These are phyloP conservation scores for Gonioctena quinquepunctata DNA, from an alignment of 1,140 invertebrate genomes.

Conservation along the genomic window DNA sequence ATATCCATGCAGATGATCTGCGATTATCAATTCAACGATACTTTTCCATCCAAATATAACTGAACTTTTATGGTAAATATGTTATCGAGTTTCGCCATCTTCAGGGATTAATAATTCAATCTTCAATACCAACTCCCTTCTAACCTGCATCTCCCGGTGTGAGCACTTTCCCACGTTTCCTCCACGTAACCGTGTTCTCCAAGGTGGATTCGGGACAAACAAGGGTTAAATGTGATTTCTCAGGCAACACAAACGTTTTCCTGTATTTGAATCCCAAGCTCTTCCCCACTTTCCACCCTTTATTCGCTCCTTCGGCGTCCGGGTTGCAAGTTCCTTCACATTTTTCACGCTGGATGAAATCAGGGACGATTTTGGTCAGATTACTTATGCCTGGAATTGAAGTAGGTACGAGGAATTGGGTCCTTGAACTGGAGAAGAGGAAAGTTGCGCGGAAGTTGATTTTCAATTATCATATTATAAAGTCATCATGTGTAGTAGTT, in stretches of 20 bases:
- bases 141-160: slow-evolving; percentile 54
- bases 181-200: slow-evolving; percentile 58
- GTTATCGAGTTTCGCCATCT: no score
- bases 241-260: slow-evolving; percentile 57
- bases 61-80: no score
- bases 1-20: no score
- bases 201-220: slow-evolving; percentile 58
- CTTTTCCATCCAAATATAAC: no score
- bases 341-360: slow-evolving; percentile 57
- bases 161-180: slow-evolving; percentile 54
- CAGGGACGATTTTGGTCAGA: slow-evolving; percentile 56
- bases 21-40: no score
- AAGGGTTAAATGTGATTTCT: slow-evolving; percentile 59
- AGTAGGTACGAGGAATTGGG: background rate
- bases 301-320: slow-evolving; percentile 49
- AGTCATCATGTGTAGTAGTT: no score
- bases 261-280: slow-evolving; percentile 57
- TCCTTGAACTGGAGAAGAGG: no score
- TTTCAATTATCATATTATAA: background rate
- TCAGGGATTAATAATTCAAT: no score
- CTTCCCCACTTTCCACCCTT: slow-evolving; percentile 54
- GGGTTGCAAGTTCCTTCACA: slow-evolving; percentile 56
- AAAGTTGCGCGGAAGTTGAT: no score
- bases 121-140: slow-evolving; percentile 33
- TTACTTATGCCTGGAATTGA: slow-evolving; percentile 55